Percentiles rank a stretch among this genome's conserved stretches.
Conservation (phyloP, 2,113 vertebrate genomes). For the Polyodon spathula region DNA sequence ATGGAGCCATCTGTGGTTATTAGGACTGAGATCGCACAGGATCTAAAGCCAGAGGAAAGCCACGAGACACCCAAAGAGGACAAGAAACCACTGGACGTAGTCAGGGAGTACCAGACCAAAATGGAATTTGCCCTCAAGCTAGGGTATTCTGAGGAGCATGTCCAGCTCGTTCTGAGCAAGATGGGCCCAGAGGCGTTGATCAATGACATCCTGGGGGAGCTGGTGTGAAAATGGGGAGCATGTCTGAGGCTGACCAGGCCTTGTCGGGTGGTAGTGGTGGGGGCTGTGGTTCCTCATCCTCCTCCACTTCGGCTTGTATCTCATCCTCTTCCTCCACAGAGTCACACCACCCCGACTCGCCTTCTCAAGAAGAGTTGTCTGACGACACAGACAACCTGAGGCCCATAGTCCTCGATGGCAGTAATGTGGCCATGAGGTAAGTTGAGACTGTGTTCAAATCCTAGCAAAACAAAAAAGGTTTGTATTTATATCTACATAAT, state of each 20-base stretch:
- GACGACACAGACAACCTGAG: constrained; percentile 87
- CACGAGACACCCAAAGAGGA: constrained; percentile 48
- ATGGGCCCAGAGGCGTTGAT: constrained; percentile 89
- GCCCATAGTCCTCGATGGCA: constrained; percentile 88
- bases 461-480: too few species aligned
- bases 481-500: too few species aligned
- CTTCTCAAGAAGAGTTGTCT: constrained; percentile 57
- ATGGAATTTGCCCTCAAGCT: constrained; percentile 94
- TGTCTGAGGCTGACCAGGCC: constrained; percentile 63
- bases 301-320: constrained; percentile 29
- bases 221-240: constrained; percentile 95
- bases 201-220: constrained; percentile 92
- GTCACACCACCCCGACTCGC: constrained; percentile 72
- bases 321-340: constrained; percentile 57
- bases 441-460: constrained; percentile 21
- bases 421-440: constrained; percentile 97
- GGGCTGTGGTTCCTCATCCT: constrained; percentile 44
- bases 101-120: constrained; percentile 86
- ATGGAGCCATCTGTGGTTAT: constrained; percentile 73
- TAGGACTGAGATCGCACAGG: constrained; percentile 59
- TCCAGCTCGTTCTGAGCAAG: constrained; percentile 86
- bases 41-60: constrained; percentile 55
- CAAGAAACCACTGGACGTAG: constrained; percentile 51
- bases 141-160: constrained; percentile 88
- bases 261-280: constrained; percentile 39